Conservation (phyloP, 2,797 vertebrate genomes). For the Limosa lapponica region DNA sequence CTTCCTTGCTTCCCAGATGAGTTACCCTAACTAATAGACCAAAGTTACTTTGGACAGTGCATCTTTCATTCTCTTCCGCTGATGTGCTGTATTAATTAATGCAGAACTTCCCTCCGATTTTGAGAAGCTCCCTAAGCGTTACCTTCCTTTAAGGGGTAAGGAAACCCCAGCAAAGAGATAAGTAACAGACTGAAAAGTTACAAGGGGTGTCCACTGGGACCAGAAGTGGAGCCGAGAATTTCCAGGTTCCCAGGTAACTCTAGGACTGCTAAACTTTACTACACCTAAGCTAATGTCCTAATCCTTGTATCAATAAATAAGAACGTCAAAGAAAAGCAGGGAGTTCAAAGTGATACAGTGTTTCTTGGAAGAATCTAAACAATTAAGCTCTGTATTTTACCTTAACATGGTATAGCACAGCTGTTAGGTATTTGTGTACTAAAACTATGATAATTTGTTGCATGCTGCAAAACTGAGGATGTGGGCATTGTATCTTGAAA, state of each 20-base stretch:
- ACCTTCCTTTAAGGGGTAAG: neutral
- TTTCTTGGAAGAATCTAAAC: neutral
- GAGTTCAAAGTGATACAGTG: neutral
- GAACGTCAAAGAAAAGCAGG: neutral
- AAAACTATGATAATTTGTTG: neutral
- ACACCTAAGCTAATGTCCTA: neutral
- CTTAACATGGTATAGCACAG: neutral
- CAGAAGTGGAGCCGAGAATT: neutral
- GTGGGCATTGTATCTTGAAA: neutral
- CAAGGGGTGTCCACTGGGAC: too few relatives aligned
- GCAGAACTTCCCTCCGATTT: neutral
- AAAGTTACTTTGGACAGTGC: neutral
- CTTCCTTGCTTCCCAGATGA: neutral
- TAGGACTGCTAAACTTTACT: neutral
- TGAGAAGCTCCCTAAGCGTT: neutral
- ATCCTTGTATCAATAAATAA: neutral
- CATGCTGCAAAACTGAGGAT: neutral
- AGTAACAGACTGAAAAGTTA: neutral
- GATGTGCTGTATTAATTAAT: neutral
- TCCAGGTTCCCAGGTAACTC: neutral
- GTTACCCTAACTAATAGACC: neutral
- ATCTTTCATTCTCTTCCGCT: neutral
- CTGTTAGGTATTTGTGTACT: neutral
- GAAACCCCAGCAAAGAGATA: neutral
- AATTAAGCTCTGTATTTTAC: neutral